Evolutionary conservation across 2,113 vertebrate genomes (phyloP).

Genomic region (Gobiocypris rarus): DNA sequence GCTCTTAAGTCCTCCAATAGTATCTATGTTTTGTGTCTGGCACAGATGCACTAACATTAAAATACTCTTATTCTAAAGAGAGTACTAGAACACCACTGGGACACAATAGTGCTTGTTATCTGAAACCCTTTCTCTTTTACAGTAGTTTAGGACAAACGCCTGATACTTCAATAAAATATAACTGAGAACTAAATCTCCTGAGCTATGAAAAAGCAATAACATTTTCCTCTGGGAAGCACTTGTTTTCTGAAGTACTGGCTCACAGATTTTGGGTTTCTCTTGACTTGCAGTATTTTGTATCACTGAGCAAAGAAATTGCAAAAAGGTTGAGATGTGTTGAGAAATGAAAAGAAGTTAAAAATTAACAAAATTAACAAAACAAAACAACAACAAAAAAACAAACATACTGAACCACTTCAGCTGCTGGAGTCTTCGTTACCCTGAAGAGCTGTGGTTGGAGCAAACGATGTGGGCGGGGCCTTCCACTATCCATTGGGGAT

Average conservation of each 20-base stretch:
- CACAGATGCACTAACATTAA: slow-evolving; percentile 15
- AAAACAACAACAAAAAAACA: too few species aligned
- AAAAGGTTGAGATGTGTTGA: too few species aligned
- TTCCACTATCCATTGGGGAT: slow-evolving; percentile 35
- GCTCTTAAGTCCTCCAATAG: not conserved
- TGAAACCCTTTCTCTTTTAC: not conserved
- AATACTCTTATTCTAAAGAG: not conserved
- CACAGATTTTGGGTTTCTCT: too few species aligned
- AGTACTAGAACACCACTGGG: not conserved
- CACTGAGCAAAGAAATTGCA: not conserved
- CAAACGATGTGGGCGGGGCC: slow-evolving; percentile 49
- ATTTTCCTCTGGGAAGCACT: not conserved
- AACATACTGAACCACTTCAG: slow-evolving; percentile 53
- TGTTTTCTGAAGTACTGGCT: not conserved
- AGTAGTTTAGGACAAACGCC: not conserved
- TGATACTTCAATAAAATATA: not conserved
- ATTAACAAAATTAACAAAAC: not conserved
- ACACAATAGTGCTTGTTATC: not conserved
- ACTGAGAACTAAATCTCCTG: not conserved
- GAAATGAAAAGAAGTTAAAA: not conserved
- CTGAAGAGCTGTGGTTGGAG: slow-evolving; percentile 57
- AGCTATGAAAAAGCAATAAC: not conserved
- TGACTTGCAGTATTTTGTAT: not conserved
- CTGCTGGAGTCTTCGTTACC: slow-evolving; percentile 48
- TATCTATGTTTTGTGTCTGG: not conserved